Base-by-base conservation (phyloP, 2,797 vertebrate species). In the Spheniscus humboldti region DNA sequence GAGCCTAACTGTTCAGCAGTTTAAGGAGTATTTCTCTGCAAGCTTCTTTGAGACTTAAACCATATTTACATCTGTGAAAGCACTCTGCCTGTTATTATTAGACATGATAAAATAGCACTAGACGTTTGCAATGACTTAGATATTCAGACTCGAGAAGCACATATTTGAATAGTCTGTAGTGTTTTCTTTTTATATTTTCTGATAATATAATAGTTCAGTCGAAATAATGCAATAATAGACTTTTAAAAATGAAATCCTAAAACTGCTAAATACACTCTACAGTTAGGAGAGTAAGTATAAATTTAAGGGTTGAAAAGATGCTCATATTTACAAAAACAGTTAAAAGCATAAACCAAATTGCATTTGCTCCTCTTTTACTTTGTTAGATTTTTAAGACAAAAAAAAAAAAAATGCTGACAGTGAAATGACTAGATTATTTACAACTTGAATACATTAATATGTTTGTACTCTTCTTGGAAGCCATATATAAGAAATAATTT, bases 71-170 rank as follows among this genome's bases (percentile, higher is more conserved):
- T 86, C 92, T 33, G 56, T 64, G 86, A 94, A 89, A 79, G 45
- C 64, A 84, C 76, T 88, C 85, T 96, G 92, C 68, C 92, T 93
- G 93, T 64, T 94, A 93, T 97, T 96, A 93, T 96, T 77, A 94
- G 88, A 59, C 77, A 50, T 2, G 59, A 94, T 48, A 80, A 90
- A 98, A 97, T 23, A 85, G 85, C 73, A 57, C 67, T 55, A 95
- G 91, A 90, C 76, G 9, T 57, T 97, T 69, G 91, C 95, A 91
- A 84, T 45, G 71, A 56, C 89, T 96, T 83, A 73, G 72, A 92
- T 73, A 88, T 63, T 88, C 92, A 86, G 84, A 41, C 71, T 77
- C 79, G 2, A 92, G 76, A 27, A 57, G 57, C 59, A 83, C 28
- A 20, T 4, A n/a, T 76, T 53, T 50, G 41, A 95, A 79, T 12